Conservation (phyloP, 2,113 vertebrate species). For the Salvelinus sp. region DNA sequence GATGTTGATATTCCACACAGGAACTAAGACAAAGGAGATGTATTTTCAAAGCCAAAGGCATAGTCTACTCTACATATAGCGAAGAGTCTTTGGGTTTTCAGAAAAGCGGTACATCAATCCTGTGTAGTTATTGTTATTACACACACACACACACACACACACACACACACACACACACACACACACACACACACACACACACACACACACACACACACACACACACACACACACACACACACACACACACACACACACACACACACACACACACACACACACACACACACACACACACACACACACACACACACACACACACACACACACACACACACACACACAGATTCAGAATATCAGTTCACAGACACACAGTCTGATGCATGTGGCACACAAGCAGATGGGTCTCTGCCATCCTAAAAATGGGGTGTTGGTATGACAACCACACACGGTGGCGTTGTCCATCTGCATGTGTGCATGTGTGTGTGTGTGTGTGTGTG, state of each 20-base stretch:
- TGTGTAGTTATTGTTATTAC: background rate
- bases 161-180: conserved; percentile 6
- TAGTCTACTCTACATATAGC: background rate
- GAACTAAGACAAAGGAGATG: conserved; percentile 53
- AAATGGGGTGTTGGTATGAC: conserved; percentile 58
- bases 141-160: too few relatives aligned
- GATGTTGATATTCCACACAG: conserved; percentile 65
- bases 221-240: background rate
- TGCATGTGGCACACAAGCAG: conserved; percentile 34
- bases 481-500: background rate
- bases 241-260: conserved; percentile 8
- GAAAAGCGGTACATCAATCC: too few relatives aligned
- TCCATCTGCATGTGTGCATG: background rate
- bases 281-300: conserved; percentile 10
- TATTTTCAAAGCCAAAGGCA: conserved; percentile 16
- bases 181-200: conserved; percentile 13
- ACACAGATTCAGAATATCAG: background rate
- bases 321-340: background rate
- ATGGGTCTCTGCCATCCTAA: conserved; percentile 14
- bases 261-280: conserved; percentile 2
- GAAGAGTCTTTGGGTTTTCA: background rate
- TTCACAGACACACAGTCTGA: conserved; percentile 19
- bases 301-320: conserved; percentile 11
- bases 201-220: conserved; percentile 11
- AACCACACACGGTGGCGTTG: conserved; percentile 44